A percentile compares a stretch with the other conserved stretches of the same genome.
Conservation (phyloP, 2,797 vertebrate genomes). For the Pseudomugil gertrudae region DNA sequence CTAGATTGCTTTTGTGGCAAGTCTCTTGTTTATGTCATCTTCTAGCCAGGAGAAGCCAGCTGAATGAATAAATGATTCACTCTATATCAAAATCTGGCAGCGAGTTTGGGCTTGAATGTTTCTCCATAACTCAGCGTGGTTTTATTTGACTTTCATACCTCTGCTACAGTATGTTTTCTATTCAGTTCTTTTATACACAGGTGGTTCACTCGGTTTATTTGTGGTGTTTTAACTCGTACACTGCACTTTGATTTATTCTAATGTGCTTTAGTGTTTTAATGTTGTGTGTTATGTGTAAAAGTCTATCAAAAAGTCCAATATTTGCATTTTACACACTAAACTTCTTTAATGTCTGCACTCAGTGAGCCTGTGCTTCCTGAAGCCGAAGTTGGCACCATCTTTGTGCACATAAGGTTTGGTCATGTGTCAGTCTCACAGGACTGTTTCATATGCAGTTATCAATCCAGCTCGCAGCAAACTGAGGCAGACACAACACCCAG, state of each 20-base stretch:
- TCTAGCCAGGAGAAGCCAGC: neutral
- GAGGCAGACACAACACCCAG: constrained; percentile 19
- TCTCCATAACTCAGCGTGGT: neutral
- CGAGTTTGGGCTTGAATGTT: neutral
- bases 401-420: constrained; percentile 26
- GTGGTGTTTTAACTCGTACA: neutral
- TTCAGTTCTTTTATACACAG: neutral
- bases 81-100: neutral
- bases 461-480: constrained; percentile 25
- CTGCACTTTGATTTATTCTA: neutral
- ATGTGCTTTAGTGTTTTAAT: neutral
- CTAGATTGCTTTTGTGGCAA: neutral
- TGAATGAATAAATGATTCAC: neutral
- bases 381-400: constrained; percentile 26
- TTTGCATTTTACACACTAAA: neutral
- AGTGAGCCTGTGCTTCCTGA: constrained; percentile 20
- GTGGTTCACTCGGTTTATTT: neutral
- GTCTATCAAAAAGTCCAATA: neutral
- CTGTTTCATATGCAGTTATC: constrained; percentile 28
- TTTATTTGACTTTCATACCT: neutral
- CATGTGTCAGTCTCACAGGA: constrained; percentile 9
- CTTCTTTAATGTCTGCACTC: constrained; percentile 11
- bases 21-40: neutral
- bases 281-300: neutral
- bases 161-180: neutral